Evolutionary conservation across 2,888 invertebrate species (phyloP).

Genomic region (Lithophane socia): DNA sequence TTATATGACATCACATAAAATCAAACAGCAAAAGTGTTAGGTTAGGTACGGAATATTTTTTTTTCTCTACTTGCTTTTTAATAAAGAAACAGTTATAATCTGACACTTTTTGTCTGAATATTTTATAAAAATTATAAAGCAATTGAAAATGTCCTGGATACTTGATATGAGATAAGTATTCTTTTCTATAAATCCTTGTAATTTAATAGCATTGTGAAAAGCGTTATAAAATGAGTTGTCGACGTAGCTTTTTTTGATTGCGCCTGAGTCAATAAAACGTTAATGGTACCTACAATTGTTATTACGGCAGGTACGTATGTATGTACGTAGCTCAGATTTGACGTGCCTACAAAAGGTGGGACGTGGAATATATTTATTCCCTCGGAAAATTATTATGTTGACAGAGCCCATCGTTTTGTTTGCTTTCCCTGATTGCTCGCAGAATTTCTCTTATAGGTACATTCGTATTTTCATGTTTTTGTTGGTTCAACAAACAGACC

Average conservation of each 20-base stretch:
- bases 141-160: not conserved
- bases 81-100: no score
- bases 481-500: slow-evolving; percentile 21
- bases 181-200: not conserved
- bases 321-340: slow-evolving; percentile 5
- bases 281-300: slow-evolving; percentile 9
- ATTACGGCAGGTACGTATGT: slow-evolving; percentile 4
- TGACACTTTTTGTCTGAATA: not conserved
- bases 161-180: not conserved
- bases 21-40: no score
- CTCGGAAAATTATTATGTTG: slow-evolving; percentile 48
- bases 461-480: slow-evolving; percentile 42
- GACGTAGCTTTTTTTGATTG: slow-evolving; percentile 24
- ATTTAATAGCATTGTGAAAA: slow-evolving; percentile 7
- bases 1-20: no score
- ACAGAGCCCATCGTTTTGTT: slow-evolving; percentile 40
- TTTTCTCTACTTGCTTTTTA: no score
- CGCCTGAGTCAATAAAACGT: slow-evolving; percentile 8
- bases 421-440: slow-evolving; percentile 45
- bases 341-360: slow-evolving; percentile 11
- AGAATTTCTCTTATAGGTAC: slow-evolving; percentile 16
- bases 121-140: not conserved
- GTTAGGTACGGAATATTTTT: no score
- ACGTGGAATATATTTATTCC: slow-evolving; percentile 16
- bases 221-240: not conserved